These are phyloP conservation scores for Bradynema listronoti DNA, from an alignment of 1,140 invertebrate species.

Conservation along the genomic window DNA sequence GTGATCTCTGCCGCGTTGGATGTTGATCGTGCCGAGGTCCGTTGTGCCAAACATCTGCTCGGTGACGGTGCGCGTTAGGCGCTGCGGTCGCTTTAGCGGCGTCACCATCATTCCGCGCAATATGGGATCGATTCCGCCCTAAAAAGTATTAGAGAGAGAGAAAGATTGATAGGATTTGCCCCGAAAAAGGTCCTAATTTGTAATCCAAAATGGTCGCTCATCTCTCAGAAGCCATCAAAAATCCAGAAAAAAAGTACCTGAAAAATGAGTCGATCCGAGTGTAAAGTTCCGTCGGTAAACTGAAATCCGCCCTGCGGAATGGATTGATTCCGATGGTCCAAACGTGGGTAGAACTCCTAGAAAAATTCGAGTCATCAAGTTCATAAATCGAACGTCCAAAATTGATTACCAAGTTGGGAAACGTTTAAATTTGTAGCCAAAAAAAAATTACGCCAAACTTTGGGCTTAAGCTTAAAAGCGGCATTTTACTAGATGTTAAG, in stretches of 20 bases:
- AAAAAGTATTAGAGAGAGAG: constrained; percentile 5
- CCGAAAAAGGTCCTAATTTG: too few relatives aligned
- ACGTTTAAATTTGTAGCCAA: too few relatives aligned
- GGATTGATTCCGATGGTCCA: constrained; percentile 47
- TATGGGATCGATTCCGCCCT: constrained; percentile 53
- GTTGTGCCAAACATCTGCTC: constrained; percentile 59
- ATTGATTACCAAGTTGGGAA: too few relatives aligned
- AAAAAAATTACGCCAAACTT: too few relatives aligned
- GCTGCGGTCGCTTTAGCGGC: constrained; percentile 51
- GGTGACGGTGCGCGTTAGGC: constrained; percentile 50
- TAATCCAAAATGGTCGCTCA: constrained; percentile 1
- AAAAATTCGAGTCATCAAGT: too few relatives aligned
- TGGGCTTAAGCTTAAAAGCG: too few relatives aligned
- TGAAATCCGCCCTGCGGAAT: constrained; percentile 43
- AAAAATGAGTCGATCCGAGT: constrained; percentile 52
- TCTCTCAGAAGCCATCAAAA: too few relatives aligned
- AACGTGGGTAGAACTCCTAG: constrained; percentile 53
- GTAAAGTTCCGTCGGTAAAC: constrained; percentile 53
- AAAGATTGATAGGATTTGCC: too few relatives aligned
- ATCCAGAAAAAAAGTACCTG: too few relatives aligned
- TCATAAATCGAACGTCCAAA: too few relatives aligned
- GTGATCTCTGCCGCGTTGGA: constrained; percentile 59
- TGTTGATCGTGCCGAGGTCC: constrained; percentile 59
- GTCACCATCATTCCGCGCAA: constrained; percentile 52
- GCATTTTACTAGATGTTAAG: too few relatives aligned